phyloP scores from a whole-genome alignment of 2,888 invertebrate species.

The Scaptomyza tumidula region DNA sequence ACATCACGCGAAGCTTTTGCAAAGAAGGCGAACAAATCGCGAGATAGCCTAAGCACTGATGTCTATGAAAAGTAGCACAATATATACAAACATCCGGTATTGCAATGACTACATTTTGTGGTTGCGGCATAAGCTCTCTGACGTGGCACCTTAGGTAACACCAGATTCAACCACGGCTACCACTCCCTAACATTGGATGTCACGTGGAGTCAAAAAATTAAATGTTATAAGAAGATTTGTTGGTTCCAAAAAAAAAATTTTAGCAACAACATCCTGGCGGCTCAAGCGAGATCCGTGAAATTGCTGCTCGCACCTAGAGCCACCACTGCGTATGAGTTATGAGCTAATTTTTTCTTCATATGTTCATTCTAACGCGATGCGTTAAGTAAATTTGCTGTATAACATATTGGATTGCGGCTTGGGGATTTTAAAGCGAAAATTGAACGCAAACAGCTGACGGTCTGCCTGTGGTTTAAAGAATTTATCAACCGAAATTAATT shows the following conservation, averaged over 20 bases:
- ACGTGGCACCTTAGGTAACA: slow-evolving; percentile 17
- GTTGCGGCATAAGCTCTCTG: slow-evolving; percentile 23
- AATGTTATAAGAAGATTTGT: slow-evolving; percentile 69
- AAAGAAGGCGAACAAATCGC: neutral
- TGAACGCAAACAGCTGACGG: slow-evolving; percentile 34
- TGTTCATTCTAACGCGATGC: slow-evolving; percentile 40
- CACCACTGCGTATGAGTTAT: slow-evolving; percentile 64
- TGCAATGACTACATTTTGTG: slow-evolving; percentile 51
- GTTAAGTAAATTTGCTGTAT: slow-evolving; percentile 49
- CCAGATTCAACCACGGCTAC: slow-evolving; percentile 17
- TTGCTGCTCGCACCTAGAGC: slow-evolving; percentile 16
- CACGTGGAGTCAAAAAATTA: slow-evolving; percentile 66
- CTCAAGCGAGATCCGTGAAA: slow-evolving; percentile 12
- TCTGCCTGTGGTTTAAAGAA: slow-evolving; percentile 17
- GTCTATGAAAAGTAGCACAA: slow-evolving; percentile 22
- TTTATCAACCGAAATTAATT: slow-evolving; percentile 27
- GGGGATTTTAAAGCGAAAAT: slow-evolving; percentile 24
- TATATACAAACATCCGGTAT: slow-evolving; percentile 7
- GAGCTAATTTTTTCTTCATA: slow-evolving; percentile 41
- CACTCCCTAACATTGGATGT: slow-evolving; percentile 27
- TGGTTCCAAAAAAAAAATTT: slow-evolving; percentile 33
- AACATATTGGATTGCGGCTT: slow-evolving; percentile 5
- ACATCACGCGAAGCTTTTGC: neutral
- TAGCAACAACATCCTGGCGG: slow-evolving; percentile 21
- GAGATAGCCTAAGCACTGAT: slow-evolving; percentile 9